Base-by-base conservation (phyloP, 2,888 invertebrate genomes). In the Geotrupes spiniger region DNA sequence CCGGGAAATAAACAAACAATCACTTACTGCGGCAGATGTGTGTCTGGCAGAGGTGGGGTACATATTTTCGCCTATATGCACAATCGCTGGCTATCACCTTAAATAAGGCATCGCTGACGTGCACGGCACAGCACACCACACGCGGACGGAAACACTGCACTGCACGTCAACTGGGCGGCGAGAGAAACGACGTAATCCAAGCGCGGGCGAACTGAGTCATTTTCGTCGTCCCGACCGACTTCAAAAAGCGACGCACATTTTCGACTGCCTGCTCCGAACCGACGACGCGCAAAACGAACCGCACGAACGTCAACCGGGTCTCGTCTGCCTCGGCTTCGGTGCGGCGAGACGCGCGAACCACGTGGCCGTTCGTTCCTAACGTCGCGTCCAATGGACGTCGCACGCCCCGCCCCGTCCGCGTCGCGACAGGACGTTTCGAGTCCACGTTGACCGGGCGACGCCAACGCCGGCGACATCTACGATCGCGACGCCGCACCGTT, bases 1-100 rank as follows among this genome's bases (percentile, higher is more conserved):
- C 6, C 21, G 3, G 3, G 21, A 4, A 21, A 21, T 21, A 21
- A 21, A 21, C 56, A 61, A 61, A 62, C 59, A 61, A 63, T 58
- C 62, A 83, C 85, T 83, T 76, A 86, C 85, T 78, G 84, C 80
- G 72, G 82, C 81, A 71, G 85, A 81, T 75, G 86, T 84, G 77
- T 86, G 86, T 78, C 87, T 81, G 74, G 84, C 80, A 74, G 84
- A 83, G 71, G 85, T 79, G 71, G 86, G 85, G 77, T 86, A 86
- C 87, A 86, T 86, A 70, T 62, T 71, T 64, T 55, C 43, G 56
- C 59, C 56, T 60, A 57, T 53, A 47, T 55, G 57, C 55, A 54
- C 57, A 54, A 55, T 52, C 54, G 45, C 52, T 53, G 44, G 43
- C 47, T 61, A 61, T 63, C 60, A 61, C 58, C 59, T 55, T 52